Evolutionary conservation across 2,888 invertebrate genomes (phyloP), one percentile per base, ranked within the genome.

Genomic region (Caenorhabditis sp.): DNA sequence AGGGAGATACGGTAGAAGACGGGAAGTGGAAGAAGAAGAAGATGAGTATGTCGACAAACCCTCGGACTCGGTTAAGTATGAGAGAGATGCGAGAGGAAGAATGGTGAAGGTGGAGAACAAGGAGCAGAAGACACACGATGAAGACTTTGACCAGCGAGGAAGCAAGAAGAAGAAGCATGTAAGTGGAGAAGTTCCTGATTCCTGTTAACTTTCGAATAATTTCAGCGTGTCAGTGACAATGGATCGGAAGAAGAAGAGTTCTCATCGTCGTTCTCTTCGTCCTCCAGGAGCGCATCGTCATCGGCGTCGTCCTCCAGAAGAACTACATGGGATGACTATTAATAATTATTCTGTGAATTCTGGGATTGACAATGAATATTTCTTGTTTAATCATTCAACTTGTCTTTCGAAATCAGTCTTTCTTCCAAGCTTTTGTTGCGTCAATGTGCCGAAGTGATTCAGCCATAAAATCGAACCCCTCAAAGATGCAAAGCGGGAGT

Each of bases 181-280:
- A 20, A 76, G 76, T 55, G 1, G 20, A 53, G 15, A 53, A 13
- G 15, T 28, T 56, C 2, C 40, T 13, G 40, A 13, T 40, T 40
- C 13, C 13, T 13, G 13, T 40, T 40, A 2, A 40, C 26, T 37
- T 40, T 35, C 20, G 2, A 5, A 65, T 1, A 28, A 28, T 65
- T 76, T 6, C 53, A 76, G 76, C 67, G 24, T 47, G 35, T 76
- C 67, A 76, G 76, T 24, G 67, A 76, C n/a, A 76, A 76, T 24
- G 76, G 76, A 44, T 76, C 76, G 6, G 76, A 74, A 26, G 72
- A 74, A 18, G 64, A 64, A 18, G 50, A 50, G 24, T 51, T 60
- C 53, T 65, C 65, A 0, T 56, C 67, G 8, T 76, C 76, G 0
- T 67, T 32, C 61, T 76, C 67, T 1, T 35, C 60, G 1, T 76